Evolutionary conservation across 2,797 vertebrate species (phyloP).

Genomic region (Choloepus didactylus): DNA sequence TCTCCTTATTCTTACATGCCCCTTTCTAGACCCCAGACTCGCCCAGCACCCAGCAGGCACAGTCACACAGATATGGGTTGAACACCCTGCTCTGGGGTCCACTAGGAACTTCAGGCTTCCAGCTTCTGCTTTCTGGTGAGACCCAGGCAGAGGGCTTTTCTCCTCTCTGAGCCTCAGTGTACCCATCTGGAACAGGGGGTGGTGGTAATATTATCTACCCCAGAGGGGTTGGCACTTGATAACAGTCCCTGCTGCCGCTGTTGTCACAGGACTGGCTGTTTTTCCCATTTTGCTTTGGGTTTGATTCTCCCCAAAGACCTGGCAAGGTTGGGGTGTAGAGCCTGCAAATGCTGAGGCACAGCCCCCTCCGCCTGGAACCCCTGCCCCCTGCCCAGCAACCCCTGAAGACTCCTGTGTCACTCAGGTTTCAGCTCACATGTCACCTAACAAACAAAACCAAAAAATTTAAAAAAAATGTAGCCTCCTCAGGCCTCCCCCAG

Average conservation of each 20-base stretch:
- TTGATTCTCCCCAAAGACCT: background rate
- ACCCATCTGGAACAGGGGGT: background rate
- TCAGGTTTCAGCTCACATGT: constrained; percentile 5
- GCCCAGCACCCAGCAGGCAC: background rate
- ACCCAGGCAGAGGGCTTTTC: background rate
- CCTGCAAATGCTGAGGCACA: background rate
- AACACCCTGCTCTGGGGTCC: background rate
- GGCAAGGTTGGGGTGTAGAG: background rate
- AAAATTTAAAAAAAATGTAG: no score
- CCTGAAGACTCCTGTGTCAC: background rate
- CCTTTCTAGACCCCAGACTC: background rate
- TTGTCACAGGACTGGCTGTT: no score
- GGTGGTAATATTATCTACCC: no score
- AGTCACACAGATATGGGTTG: background rate
- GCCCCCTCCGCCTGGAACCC: background rate
- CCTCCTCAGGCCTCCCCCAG: no score
- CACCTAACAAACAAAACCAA: background rate
- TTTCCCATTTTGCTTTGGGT: background rate
- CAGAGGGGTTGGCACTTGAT: background rate
- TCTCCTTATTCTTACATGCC: background rate
- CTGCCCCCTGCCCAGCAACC: no score
- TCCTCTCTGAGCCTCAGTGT: background rate
- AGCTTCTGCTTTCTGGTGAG: background rate
- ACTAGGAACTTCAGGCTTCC: no score
- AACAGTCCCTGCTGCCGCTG: no score